Evolutionary conservation across 1,140 invertebrate genomes (phyloP), one percentile per base, ranked within the genome.

Genomic region (Drosophila teissieri): DNA sequence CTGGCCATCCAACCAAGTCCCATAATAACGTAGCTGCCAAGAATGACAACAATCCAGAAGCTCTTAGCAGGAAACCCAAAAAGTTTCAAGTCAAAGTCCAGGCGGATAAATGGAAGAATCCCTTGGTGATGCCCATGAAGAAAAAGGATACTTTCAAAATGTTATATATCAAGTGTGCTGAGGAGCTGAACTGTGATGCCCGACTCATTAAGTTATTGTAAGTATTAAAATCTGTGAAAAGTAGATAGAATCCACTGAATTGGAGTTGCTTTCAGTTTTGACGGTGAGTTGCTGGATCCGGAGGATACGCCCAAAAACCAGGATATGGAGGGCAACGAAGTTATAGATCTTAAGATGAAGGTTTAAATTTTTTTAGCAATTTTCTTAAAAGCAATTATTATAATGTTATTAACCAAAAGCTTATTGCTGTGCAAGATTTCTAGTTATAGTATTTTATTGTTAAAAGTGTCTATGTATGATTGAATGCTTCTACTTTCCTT

Each of bases 321-420:
- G 24, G 85, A 91, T 12, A 88, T 91, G 74, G 90, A 91, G 67
- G 82, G 86, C 19, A 90, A 84, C 51, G 90, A 91, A 72, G 70
- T 81, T 46, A 81, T 91, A 37, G 90, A 91, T 73, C 58, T 90
- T 6, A 56, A 73, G n/a, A 17, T 34, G 0, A 84, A 63, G 17
- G 5, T 11, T 0, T 68, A 49, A 55, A 63, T n/a, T 46, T n/a
- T 46, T 46, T 14, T 5, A 45, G 19, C 8, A 45, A 19, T 8
- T 1, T 1, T 22, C 0, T 2, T 12, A 22, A 48, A 24, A n/a
- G 11, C 4, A 39, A 11, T 34, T 15, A 31, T 31, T 5, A 11
- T 24, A 2, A 8, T 49, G 0, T 15, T 11, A 1, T 31, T 15
- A 2, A 31, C 3, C 8, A 27, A 4, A 27, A 2, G 14, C 14